Base-by-base conservation (phyloP, 2,888 invertebrate species). In the Trachelus iudaicus region DNA sequence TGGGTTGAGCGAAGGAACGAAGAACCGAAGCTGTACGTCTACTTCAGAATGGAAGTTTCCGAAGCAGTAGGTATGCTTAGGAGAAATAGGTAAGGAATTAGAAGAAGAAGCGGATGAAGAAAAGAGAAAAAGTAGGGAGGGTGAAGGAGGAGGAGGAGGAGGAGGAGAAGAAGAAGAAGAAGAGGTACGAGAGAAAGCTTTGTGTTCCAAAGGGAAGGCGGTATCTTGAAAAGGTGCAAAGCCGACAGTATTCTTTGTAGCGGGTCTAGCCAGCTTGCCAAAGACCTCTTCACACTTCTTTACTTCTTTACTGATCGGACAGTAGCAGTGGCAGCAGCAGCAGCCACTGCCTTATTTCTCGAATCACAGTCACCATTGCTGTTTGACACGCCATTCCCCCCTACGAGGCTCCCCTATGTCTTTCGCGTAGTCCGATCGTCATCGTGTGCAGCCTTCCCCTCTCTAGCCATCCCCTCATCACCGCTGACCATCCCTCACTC, bases 211-310 rank as follows among this genome's bases (percentile, higher is more conserved):
- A 79, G 85, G 85, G 84, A 87, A 86, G 88, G 89, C 88, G 89
- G 85, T 88, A 86, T 90, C 89, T 91, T 89, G 89, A 89, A 89
- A 90, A 90, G 89, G 90, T 90, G 91, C 90, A 91, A 91, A 90
- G 91, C 90, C 89, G 90, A 90, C 90, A 91, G 89, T 90, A 90
- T 90, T 91, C 90, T 91, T 91, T 91, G 90, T 89, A 87, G 86
- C 88, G 85, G 85, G 87, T 80, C 84, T 85, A 88, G 86, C 86
- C 87, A 87, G 86, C 88, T 86, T 87, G 84, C 83, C 85, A 84
- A 87, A 88, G 86, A 87, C 88, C 88, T 87, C 87, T 87, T 88
- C 84, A 87, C 87, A 85, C 88, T 88, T 87, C 87, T 88, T 88
- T 87, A 84, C 83, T 84, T 83, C 82, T 81, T 80, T 78, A 40